Percentiles rank a stretch among this genome's conserved stretches.
Conservation (phyloP, 2,888 invertebrate species). For the Camptogramma bilineatum region DNA sequence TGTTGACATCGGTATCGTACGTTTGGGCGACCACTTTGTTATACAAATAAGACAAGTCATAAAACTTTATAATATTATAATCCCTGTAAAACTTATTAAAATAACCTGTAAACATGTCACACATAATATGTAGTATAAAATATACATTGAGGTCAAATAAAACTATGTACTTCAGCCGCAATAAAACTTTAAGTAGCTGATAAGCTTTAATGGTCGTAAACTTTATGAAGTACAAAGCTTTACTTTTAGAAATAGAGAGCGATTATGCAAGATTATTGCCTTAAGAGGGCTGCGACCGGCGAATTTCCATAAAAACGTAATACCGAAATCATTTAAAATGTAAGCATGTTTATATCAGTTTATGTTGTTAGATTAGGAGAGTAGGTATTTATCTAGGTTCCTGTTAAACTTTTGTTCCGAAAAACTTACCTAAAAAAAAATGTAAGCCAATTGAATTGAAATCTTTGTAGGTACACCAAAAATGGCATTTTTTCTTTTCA, state of each 20-base stretch:
- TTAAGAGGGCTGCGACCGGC: no score
- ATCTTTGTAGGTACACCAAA: no score
- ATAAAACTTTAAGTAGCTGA: slow-evolving; percentile 4
- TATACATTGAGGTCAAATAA: background rate
- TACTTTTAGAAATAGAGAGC: slow-evolving; percentile 11
- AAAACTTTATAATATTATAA: background rate
- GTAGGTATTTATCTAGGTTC: no score
- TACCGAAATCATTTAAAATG: no score
- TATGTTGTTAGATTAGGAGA: no score
- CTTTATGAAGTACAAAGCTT: slow-evolving; percentile 10
- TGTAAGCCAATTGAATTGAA: no score
- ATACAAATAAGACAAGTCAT: slow-evolving; percentile 39
- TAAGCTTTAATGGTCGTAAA: background rate
- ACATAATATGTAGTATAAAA: background rate
- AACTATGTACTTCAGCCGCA: slow-evolving; percentile 8
- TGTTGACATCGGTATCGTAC: slow-evolving; percentile 93
- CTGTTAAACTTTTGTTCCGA: no score
- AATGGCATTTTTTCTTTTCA: no score
- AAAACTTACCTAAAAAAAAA: no score
- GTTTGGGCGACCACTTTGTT: slow-evolving; percentile 90
- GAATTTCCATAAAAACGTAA: no score
- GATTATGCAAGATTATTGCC: slow-evolving; percentile 23
- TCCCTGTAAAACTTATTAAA: slow-evolving; percentile 13
- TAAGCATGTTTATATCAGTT: no score
- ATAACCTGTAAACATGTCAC: slow-evolving; percentile 9